phyloP scores from a whole-genome alignment of 2,113 vertebrate genomes.

The Thunnus thynnus region DNA sequence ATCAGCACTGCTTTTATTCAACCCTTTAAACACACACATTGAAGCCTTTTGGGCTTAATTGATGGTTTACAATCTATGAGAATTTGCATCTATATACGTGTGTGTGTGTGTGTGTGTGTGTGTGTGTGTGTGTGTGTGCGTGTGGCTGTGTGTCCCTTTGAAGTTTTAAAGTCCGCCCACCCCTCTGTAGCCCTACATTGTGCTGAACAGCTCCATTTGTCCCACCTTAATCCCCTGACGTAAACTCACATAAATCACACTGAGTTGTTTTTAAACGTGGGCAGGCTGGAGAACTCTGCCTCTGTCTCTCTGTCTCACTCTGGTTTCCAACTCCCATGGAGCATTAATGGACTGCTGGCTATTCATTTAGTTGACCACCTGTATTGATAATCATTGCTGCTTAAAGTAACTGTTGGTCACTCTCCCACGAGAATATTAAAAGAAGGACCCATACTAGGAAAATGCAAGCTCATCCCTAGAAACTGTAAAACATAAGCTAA shows the following conservation, averaged over 20 bases:
- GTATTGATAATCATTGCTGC: conserved; percentile 33
- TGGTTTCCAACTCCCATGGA: conserved; percentile 34
- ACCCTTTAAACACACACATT: conserved; percentile 27
- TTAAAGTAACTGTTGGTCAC: background rate
- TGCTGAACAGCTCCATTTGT: conserved; percentile 78
- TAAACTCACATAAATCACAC: conserved; percentile 78
- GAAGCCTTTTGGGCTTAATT: conserved; percentile 48
- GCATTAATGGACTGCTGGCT: conserved; percentile 41
- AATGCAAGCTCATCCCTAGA: background rate
- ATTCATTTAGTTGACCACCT: conserved; percentile 37
- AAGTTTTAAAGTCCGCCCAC: conserved; percentile 68
- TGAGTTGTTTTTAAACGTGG: conserved; percentile 66
- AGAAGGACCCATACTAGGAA: background rate
- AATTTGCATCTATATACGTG: conserved; percentile 26
- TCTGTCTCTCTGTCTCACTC: conserved; percentile 37
- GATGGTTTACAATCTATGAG: conserved; percentile 54
- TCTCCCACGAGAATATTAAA: conserved; percentile 1
- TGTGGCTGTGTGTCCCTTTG: conserved; percentile 62
- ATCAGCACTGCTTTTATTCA: too few species aligned
- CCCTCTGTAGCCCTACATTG: conserved; percentile 67
- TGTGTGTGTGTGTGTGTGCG: conserved; percentile 1
- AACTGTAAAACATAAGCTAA: background rate
- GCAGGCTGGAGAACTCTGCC: conserved; percentile 46
- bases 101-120: conserved; percentile 12
- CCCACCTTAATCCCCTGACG: conserved; percentile 77